Evolutionary conservation across 92 coral and sea anemone genomes (phyloP).

Genomic region (Bergia sp.): DNA sequence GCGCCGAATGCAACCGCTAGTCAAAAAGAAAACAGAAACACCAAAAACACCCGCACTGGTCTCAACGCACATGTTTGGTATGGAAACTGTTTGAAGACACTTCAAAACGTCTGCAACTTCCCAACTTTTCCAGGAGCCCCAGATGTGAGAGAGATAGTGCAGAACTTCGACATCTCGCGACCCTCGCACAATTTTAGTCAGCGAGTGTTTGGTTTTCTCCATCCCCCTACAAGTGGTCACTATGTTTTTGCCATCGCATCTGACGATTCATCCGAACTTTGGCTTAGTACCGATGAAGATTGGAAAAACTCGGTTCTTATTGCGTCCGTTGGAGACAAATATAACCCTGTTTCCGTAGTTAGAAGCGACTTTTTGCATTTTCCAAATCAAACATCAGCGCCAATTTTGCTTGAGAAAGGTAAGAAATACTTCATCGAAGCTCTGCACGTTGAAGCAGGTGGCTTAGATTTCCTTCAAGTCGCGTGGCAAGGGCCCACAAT

Average conservation of each 20-base stretch:
- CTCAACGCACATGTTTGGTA: constrained; percentile 50
- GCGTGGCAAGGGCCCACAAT: constrained; percentile 51
- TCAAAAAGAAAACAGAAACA: background rate
- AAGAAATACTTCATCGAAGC: constrained; percentile 50
- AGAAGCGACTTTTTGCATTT: constrained; percentile 40
- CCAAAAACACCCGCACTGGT: background rate
- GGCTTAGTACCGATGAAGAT: constrained; percentile 48
- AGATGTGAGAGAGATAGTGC: constrained; percentile 31
- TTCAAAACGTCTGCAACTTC: constrained; percentile 42
- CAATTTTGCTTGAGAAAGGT: constrained; percentile 23
- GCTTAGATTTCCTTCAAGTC: constrained; percentile 43
- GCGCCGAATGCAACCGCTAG: background rate
- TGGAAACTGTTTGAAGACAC: constrained; percentile 47
- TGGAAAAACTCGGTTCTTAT: constrained; percentile 42
- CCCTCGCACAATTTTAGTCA: constrained; percentile 6
- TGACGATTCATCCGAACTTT: constrained; percentile 55
- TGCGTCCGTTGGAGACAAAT: constrained; percentile 29
- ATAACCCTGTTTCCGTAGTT: constrained; percentile 9
- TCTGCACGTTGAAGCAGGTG: background rate
- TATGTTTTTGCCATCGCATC: constrained; percentile 54
- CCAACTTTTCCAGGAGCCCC: constrained; percentile 60
- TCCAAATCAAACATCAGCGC: constrained; percentile 47
- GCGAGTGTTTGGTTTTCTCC: constrained; percentile 64
- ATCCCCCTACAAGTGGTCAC: constrained; percentile 47
- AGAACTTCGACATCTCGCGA: constrained; percentile 27